Evolutionary conservation across 2,888 invertebrate species (phyloP).

Genomic region (Caenorhabditis plicata): DNA sequence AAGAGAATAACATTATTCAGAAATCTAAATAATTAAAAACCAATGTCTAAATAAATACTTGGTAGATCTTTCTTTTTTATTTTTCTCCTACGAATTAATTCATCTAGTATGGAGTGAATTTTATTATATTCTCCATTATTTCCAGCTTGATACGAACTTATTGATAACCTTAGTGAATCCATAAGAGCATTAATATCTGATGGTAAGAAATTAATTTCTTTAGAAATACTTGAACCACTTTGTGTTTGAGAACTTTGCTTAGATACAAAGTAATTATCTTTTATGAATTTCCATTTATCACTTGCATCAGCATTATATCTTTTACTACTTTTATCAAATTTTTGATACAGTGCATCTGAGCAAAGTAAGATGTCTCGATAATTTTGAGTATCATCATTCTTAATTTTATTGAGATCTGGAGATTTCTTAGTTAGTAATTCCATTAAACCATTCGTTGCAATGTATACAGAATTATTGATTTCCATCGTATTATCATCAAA

Average conservation of each 20-base stretch:
- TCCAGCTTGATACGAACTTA: conserved; percentile 43
- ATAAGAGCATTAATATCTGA: conserved; percentile 28
- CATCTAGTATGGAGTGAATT: conserved; percentile 38
- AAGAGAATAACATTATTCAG: too few relatives aligned
- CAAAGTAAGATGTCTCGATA: conserved; percentile 40
- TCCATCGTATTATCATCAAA: conserved; percentile 37
- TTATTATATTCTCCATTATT: conserved; percentile 41
- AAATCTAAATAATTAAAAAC: too few relatives aligned
- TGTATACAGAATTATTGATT: conserved; percentile 26
- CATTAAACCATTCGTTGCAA: conserved; percentile 37
- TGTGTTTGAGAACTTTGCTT: too few relatives aligned
- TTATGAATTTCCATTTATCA: conserved; percentile 49
- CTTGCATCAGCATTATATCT: conserved; percentile 47
- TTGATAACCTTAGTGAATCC: conserved; percentile 18
- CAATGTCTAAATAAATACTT: too few relatives aligned
- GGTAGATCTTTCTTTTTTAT: too few relatives aligned
- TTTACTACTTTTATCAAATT: conserved; percentile 34
- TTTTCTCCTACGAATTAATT: too few relatives aligned
- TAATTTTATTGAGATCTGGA: conserved; percentile 25
- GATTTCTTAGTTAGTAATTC: conserved; percentile 46
- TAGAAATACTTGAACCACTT: conserved; percentile 12
- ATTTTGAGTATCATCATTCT: conserved; percentile 27
- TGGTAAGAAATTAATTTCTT: conserved; percentile 13
- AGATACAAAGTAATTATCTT: conserved; percentile 32
- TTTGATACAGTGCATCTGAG: conserved; percentile 42